Percentiles rank a stretch among this genome's conserved stretches.
phyloP scores from a whole-genome alignment of 2,113 vertebrate species.

The Coturnix japonica region DNA sequence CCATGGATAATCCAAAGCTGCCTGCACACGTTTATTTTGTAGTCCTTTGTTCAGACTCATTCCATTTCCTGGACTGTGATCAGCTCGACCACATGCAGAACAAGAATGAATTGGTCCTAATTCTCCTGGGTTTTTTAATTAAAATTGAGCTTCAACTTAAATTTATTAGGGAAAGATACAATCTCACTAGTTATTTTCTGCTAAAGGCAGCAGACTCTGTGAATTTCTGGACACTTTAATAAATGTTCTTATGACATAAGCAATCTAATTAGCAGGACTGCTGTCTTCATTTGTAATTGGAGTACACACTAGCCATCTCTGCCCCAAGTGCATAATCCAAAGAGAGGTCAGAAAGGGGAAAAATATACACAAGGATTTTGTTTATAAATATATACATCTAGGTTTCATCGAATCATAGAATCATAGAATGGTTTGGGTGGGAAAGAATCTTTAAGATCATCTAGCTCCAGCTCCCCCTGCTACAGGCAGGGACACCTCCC shows the following conservation, averaged over 20 bases:
- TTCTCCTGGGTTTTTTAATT: slow-evolving; percentile 54
- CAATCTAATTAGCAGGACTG: background rate
- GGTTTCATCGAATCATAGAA: too few species aligned
- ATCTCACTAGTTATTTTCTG: background rate
- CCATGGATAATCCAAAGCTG: background rate
- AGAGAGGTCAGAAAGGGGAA: background rate
- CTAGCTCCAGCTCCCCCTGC: too few species aligned
- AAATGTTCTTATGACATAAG: background rate
- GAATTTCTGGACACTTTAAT: slow-evolving; percentile 1
- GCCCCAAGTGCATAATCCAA: background rate
- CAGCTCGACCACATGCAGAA: slow-evolving; percentile 49
- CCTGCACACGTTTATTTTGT: background rate
- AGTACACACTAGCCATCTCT: background rate
- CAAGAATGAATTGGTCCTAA: slow-evolving; percentile 33
- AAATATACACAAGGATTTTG: background rate
- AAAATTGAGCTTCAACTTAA: slow-evolving; percentile 51
- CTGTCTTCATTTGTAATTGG: background rate
- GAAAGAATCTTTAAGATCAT: too few species aligned
- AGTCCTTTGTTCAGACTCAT: background rate
- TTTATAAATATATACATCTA: background rate
- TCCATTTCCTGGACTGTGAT: slow-evolving; percentile 17
- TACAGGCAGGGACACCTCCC: too few species aligned
- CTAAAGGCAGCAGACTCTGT: background rate
- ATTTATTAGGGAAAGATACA: slow-evolving; percentile 31
- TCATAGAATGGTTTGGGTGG: too few species aligned